Percentiles rank a stretch among this genome's conserved stretches.
Evolutionary conservation across 1,140 invertebrate genomes (phyloP).

Genomic region (Oryctes rhinoceros): DNA sequence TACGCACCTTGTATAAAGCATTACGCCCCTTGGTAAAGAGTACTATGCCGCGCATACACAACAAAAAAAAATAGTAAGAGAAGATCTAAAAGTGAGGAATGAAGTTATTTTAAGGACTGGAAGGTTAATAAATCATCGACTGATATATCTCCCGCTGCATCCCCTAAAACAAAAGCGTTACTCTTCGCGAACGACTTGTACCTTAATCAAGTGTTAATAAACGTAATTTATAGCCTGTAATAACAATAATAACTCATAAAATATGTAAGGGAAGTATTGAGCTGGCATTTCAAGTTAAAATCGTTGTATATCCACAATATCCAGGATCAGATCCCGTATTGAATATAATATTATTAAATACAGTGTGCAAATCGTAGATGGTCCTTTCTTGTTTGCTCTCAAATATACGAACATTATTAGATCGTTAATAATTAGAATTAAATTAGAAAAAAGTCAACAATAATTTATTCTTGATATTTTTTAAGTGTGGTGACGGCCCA

Average conservation of each 20-base stretch:
- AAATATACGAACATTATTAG: too few relatives aligned
- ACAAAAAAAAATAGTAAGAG: neutral
- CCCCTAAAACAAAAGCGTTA: slow-evolving; percentile 13
- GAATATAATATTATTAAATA: too few relatives aligned
- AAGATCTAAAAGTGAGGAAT: neutral
- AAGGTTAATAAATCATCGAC: slow-evolving; percentile 19
- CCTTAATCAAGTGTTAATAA: slow-evolving; percentile 38
- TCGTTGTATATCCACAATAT: neutral
- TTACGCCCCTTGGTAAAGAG: too few relatives aligned
- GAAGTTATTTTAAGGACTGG: slow-evolving; percentile 15
- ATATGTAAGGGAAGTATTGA: neutral
- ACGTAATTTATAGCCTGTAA: slow-evolving; percentile 31
- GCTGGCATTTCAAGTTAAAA: neutral
- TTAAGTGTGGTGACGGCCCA: too few relatives aligned
- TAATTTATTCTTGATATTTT: too few relatives aligned
- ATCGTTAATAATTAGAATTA: too few relatives aligned
- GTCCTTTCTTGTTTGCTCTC: too few relatives aligned
- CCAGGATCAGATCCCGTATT: too few relatives aligned
- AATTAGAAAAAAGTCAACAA: too few relatives aligned
- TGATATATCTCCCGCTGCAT: slow-evolving; percentile 24
- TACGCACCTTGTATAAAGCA: too few relatives aligned
- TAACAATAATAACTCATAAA: slow-evolving; percentile 28
- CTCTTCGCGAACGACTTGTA: neutral
- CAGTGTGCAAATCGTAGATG: too few relatives aligned
- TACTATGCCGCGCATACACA: too few relatives aligned